phyloP scores from a whole-genome alignment of 2,113 vertebrate genomes.

The Pachycephala philippinensis region DNA sequence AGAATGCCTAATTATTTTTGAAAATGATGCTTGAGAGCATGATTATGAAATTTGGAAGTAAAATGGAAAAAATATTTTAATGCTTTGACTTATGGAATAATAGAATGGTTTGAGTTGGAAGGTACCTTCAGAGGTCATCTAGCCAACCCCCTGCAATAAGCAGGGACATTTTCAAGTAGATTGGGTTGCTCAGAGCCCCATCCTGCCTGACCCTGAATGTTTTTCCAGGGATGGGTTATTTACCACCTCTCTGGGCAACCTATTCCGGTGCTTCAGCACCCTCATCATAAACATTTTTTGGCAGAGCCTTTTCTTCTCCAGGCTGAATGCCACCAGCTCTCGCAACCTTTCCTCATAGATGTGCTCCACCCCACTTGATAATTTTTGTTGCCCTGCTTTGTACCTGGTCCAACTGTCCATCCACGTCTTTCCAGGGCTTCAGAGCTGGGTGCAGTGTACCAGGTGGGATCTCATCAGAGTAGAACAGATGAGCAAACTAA shows the following conservation, averaged over 20 bases:
- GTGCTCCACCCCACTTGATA: background rate
- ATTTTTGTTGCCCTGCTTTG: background rate
- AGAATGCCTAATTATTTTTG: background rate
- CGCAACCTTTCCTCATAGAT: fast-evolving
- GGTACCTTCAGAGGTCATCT: background rate
- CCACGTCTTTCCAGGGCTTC: background rate
- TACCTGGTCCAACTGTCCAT: fast-evolving
- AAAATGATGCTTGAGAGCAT: background rate
- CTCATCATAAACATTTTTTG: background rate
- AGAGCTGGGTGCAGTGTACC: background rate
- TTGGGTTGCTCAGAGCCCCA: background rate
- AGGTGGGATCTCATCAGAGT: background rate
- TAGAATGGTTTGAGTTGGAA: background rate
- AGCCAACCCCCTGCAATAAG: background rate
- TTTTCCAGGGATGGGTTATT: background rate
- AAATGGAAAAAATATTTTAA: background rate
- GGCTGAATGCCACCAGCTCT: background rate
- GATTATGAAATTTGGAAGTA: background rate
- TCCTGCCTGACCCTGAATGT: background rate
- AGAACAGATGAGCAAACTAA: background rate
- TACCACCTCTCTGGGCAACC: background rate
- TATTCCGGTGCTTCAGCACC: background rate
- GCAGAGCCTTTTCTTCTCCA: background rate
- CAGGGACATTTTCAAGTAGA: background rate
- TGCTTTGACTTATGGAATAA: background rate